Conservation (phyloP, 2,888 invertebrate genomes). For the Brachyopa scutellaris region DNA sequence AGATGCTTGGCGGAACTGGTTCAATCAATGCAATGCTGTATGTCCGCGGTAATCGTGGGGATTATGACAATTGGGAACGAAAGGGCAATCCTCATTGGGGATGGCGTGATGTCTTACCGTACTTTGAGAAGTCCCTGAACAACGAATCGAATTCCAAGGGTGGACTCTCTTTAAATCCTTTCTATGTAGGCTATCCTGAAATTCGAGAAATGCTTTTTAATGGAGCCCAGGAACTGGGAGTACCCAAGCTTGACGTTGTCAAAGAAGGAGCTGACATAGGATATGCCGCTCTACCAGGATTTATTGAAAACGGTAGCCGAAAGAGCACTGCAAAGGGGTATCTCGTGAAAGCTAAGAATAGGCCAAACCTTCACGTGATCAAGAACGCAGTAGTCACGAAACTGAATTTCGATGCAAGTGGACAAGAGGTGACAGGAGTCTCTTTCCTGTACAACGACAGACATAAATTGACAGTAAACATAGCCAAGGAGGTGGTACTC, state of each 20-base stretch:
- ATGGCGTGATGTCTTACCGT: constrained; percentile 89
- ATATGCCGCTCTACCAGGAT: constrained; percentile 82
- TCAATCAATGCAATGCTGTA: constrained; percentile 87
- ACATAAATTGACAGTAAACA: constrained; percentile 72
- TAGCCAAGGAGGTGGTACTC: constrained; percentile 77
- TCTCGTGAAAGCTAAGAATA: constrained; percentile 83
- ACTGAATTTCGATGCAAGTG: constrained; percentile 82
- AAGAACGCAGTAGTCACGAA: constrained; percentile 84
- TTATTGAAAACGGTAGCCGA: constrained; percentile 85
- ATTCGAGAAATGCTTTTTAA: constrained; percentile 78
- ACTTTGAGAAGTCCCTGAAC: constrained; percentile 88
- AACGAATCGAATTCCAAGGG: constrained; percentile 75
- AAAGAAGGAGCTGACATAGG: constrained; percentile 82
- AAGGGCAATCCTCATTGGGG: constrained; percentile 86
- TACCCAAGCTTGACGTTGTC: constrained; percentile 79
- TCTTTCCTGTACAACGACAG: constrained; percentile 82
- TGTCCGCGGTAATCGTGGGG: constrained; percentile 85
- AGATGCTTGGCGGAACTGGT: constrained; percentile 86
- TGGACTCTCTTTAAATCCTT: constrained; percentile 82
- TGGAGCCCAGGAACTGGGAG: constrained; percentile 82
- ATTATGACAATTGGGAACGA: constrained; percentile 86
- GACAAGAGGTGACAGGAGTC: constrained; percentile 82
- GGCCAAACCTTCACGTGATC: constrained; percentile 84
- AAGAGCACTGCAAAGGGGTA: constrained; percentile 89
- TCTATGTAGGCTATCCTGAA: constrained; percentile 75